These are phyloP conservation scores for Nestor notabilis DNA, from an alignment of 2,113 vertebrate genomes.

Conservation along the genomic window DNA sequence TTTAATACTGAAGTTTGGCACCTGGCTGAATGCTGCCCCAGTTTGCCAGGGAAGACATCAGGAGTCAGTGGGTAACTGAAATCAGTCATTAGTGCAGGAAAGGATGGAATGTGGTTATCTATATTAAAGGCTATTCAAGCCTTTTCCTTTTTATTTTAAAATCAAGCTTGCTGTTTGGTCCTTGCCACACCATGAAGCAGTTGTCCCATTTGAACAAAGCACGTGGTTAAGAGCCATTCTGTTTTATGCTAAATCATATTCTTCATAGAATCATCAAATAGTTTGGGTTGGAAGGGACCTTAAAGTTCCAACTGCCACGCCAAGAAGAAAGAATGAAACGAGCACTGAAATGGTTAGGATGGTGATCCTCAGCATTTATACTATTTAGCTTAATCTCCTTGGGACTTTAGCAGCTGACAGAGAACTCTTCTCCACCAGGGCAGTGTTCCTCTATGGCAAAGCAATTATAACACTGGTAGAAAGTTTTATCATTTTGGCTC, in stretches of 20 bases:
- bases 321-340: background rate
- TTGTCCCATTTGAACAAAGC: background rate
- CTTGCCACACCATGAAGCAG: background rate
- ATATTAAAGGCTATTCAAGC: background rate
- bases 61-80: background rate
- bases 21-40: background rate
- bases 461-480: background rate
- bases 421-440: background rate
- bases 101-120: background rate
- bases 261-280: background rate
- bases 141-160: background rate
- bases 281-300: background rate
- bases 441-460: background rate
- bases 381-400: background rate
- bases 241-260: background rate
- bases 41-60: background rate
- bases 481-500: background rate
- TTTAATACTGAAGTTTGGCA: background rate
- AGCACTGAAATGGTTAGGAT: background rate
- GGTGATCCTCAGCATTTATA: background rate
- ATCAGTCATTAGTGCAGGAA: background rate
- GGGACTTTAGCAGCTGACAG: background rate
- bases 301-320: background rate
- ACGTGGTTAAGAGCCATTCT: conserved; percentile 24
- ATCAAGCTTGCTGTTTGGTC: background rate